Evolutionary conservation across 2,113 vertebrate species (phyloP).

Genomic region (Alligator sinensis): DNA sequence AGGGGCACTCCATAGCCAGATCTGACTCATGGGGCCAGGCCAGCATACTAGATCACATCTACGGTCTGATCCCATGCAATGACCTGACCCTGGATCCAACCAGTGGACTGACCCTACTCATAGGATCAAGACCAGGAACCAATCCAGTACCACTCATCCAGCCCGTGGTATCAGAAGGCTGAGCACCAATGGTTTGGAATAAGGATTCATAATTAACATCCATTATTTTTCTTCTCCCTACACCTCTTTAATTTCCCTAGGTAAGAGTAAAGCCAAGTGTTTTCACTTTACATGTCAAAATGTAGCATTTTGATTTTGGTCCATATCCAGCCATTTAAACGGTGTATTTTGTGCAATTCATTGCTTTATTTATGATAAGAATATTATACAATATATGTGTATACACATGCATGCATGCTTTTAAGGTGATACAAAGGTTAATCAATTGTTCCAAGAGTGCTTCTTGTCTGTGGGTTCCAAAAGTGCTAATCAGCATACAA

Average conservation of each 20-base stretch:
- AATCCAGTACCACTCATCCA: too few species aligned
- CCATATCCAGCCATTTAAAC: slow-evolving; percentile 20
- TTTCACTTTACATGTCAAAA: slow-evolving; percentile 41
- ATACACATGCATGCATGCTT: too few species aligned
- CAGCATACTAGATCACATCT: too few species aligned
- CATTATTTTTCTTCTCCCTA: slow-evolving; percentile 55
- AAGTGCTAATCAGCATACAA: neutral
- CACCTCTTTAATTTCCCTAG: slow-evolving; percentile 63
- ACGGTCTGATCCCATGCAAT: too few species aligned
- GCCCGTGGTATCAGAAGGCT: too few species aligned
- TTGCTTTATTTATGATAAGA: neutral
- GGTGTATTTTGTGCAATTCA: neutral
- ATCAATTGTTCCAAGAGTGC: neutral
- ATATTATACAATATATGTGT: neutral
- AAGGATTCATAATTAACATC: slow-evolving; percentile 67
- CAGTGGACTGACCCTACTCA: too few species aligned
- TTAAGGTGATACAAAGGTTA: neutral
- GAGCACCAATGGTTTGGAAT: slow-evolving; percentile 9
- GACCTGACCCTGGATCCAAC: too few species aligned
- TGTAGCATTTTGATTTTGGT: slow-evolving; percentile 10
- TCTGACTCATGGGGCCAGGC: too few species aligned
- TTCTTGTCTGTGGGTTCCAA: neutral
- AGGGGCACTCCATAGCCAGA: too few species aligned
- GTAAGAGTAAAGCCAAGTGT: slow-evolving; percentile 63
- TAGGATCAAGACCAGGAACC: too few species aligned